Evolutionary conservation across 92 coral and sea anemone species (phyloP), one percentile per base, ranked within the genome.

Genomic region (Epizoanthus fatuus): DNA sequence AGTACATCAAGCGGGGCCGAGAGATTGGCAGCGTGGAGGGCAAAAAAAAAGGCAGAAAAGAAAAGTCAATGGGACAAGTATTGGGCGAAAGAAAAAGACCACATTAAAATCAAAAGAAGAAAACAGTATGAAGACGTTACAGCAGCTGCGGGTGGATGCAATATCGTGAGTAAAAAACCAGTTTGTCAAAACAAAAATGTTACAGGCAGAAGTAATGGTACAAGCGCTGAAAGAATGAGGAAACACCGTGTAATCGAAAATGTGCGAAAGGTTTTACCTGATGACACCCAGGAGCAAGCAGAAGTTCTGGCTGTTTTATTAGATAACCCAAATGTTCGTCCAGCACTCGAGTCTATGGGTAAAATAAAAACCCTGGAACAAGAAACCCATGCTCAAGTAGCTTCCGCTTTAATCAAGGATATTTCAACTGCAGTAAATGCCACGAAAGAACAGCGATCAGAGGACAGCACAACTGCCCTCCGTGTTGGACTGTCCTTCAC

Each of bases 171-270:
- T 25, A 9, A 17, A 32, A 56, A 47, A 35, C 32, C 16, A 75
- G 58, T 14, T 15, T 25, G 5, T 17, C n/a, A 74, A 3, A 32
- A 4, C 17, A 7, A 75, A 75, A 42, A 42, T 42, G 47, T 42
- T 42, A 2, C 47, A 42, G 7, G 47, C 47, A 42, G 47, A 42
- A 42, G 45, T 51, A 53, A 15, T n/a, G 3, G 35, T 11, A 74
- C 51, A 20, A 72, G 79, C 11, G 47, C 51, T 13, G 25, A 15
- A 7, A 74, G 64, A 54, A 74, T 53, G 64, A 74, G 32, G 22
- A 47, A 71, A 5, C 44, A 29, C 5, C 53, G 67, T 25, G 52
- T 65, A 57, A 29, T 75, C 38, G 80, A 75, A 4, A 75, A 38
- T 10, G 68, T 57, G 4, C 56, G 12, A 29, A 13, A 75, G 16